Conservation (phyloP, 2,113 vertebrate species). For the Heliornis fulica region DNA sequence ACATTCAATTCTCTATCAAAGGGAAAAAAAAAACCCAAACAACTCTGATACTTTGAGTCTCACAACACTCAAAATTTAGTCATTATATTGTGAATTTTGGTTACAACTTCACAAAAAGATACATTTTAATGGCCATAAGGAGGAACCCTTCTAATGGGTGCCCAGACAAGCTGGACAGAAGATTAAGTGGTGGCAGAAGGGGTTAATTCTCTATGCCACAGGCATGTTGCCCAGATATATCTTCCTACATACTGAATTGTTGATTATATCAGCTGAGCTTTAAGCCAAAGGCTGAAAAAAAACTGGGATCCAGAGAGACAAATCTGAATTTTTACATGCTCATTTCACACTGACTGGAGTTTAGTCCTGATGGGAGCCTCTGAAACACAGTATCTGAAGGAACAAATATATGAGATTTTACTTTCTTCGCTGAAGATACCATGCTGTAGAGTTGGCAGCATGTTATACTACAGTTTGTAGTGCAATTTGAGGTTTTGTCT, state of each 20-base stretch:
- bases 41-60: neutral
- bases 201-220: neutral
- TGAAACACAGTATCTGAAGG: neutral
- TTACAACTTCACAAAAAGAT: neutral
- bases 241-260: neutral
- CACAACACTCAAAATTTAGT: neutral
- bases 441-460: neutral
- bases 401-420: neutral
- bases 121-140: neutral
- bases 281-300: neutral
- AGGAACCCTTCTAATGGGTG: neutral
- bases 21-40: neutral
- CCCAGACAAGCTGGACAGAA: neutral
- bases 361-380: neutral
- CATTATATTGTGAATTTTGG: accelerated
- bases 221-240: neutral
- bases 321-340: neutral
- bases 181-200: neutral
- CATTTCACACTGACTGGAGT: neutral
- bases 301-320: neutral
- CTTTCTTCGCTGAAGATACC: neutral
- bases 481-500: neutral
- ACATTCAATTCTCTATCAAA: neutral
- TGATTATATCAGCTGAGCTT: neutral
- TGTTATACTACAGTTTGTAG: neutral